phyloP scores from a whole-genome alignment of 2,797 vertebrate genomes.

The Cossypha caffra region DNA sequence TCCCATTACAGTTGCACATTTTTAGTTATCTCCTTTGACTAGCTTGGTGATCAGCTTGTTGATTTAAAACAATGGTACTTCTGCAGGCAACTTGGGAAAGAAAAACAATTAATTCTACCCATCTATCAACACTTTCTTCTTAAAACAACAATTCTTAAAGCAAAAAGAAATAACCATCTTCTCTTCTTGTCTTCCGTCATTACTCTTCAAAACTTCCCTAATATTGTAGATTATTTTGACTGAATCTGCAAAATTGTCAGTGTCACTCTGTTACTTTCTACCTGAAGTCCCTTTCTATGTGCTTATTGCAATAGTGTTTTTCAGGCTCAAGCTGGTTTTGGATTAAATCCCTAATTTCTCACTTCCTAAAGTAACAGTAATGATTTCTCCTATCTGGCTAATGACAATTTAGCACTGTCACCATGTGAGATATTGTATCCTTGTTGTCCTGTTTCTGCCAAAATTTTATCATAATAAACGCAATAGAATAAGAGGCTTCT shows the following conservation, averaged over 20 bases:
- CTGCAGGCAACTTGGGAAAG: not conserved
- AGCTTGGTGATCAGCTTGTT: not conserved
- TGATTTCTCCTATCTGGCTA: constrained; percentile 45
- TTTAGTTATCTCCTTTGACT: not conserved
- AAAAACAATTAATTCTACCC: not conserved
- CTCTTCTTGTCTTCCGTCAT: not conserved
- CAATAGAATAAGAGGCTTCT: constrained; percentile 6
- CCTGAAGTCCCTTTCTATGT: not conserved
- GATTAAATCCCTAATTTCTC: constrained; percentile 45
- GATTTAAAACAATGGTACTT: not conserved
- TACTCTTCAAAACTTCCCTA: not conserved
- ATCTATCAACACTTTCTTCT: not conserved
- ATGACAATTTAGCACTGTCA: constrained; percentile 46
- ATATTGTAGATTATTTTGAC: not conserved
- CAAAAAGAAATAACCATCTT: not conserved
- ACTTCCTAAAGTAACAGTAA: constrained; percentile 39
- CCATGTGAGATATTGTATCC: constrained; percentile 13
- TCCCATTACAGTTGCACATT: not conserved
- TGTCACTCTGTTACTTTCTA: not conserved
- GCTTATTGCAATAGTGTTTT: not conserved
- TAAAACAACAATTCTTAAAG: not conserved
- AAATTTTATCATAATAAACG: constrained; percentile 37
- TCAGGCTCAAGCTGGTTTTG: not conserved
- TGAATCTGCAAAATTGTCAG: not conserved
- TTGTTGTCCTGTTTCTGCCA: constrained; percentile 51